phyloP scores from a whole-genome alignment of 2,113 vertebrate species.

The Ailuropoda melanoleuca region DNA sequence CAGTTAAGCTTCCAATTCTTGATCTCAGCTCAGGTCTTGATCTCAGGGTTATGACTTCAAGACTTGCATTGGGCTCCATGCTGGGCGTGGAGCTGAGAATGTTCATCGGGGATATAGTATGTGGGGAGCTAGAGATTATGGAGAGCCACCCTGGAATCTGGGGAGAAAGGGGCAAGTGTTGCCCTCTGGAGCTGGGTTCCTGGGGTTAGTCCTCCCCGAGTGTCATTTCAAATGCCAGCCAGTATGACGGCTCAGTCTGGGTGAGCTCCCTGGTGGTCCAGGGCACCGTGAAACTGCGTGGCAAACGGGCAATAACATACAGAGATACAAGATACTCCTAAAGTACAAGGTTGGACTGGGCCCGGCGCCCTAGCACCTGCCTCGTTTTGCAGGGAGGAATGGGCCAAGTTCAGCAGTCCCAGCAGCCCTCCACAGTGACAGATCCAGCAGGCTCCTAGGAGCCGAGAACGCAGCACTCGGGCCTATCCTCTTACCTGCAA shows the following conservation, averaged over 20 bases:
- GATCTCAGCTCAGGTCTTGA: too few species aligned
- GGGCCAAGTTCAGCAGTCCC: background rate
- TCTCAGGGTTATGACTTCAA: too few species aligned
- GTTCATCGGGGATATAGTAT: background rate
- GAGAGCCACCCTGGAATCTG: background rate
- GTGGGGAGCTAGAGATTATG: background rate
- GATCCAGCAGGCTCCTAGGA: background rate
- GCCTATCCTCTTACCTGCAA: background rate
- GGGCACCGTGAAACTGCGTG: rapidly evolving
- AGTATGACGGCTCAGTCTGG: rapidly evolving
- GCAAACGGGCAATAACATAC: background rate
- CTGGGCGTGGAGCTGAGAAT: too few species aligned
- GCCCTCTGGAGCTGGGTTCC: background rate
- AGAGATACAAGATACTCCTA: background rate
- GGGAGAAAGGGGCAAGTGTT: background rate
- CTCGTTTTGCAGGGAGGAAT: background rate
- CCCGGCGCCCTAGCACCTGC: background rate
- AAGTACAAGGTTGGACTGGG: background rate
- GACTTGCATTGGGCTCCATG: too few species aligned
- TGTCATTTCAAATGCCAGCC: too few species aligned
- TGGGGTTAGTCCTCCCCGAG: too few species aligned
- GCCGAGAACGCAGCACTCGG: rapidly evolving
- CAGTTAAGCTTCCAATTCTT: too few species aligned
- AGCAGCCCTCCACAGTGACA: background rate
- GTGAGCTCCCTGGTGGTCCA: background rate